Evolutionary conservation across 2,113 vertebrate genomes (phyloP), one percentile per base, ranked within the genome.

Genomic region (Bufo bufo): DNA sequence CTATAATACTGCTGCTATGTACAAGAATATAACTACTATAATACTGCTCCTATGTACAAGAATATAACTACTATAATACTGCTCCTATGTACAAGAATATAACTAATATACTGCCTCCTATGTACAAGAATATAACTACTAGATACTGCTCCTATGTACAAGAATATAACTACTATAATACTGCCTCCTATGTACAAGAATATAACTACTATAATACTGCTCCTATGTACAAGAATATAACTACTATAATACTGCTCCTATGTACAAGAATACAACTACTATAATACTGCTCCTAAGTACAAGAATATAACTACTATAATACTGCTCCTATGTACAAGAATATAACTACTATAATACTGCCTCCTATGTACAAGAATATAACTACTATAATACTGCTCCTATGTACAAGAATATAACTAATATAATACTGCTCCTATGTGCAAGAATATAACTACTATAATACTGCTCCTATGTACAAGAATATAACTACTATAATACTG

Each of bases 31-130:
- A 65, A 66, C 66, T 71, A 71, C 66, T 71, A 71, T 43, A 71
- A 71, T 71, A 71, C 66, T 43, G 66, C n/a, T 5, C 20, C 23
- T 71, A 43, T 71, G 8, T 43, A 71, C 66, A 71, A 43, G 66
- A 71, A 71, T 71, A 71, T 43, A 69, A 71, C 66, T 71, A 71
- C 66, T 71, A 71, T 71, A 71, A 71, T 43, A 71, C 66, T 71
- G 66, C 66, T 6, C 61, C 66, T 43, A 43, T 43, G 3, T 43
- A 33, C 66, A 33, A 43, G 23, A 43, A 71, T 71, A 71, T 43
- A 69, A 71, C 23, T 71, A 71, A 23, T 71, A 43, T 43, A 71
- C 19, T 43, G 14, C 66, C 66, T 7, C 66, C 66, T 71, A 71
- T 71, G 6, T 71, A 71, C 33, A 71, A 4, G 66, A 43, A 71